Evolutionary conservation across 2,113 vertebrate species (phyloP).

Genomic region (Miniopterus natalensis): DNA sequence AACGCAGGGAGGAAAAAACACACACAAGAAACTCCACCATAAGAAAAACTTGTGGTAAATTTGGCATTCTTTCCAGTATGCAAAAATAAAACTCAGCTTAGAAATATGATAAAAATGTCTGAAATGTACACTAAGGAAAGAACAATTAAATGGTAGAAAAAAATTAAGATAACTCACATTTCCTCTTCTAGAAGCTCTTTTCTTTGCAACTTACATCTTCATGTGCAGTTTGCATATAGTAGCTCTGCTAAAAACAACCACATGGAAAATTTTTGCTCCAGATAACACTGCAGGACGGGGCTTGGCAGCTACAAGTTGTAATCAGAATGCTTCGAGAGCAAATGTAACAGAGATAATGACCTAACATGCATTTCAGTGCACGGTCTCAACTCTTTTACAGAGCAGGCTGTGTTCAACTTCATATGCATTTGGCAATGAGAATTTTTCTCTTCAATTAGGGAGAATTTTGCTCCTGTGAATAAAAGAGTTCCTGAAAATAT

Average conservation of each 20-base stretch:
- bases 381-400: slow-evolving; percentile 20
- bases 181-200: slow-evolving; percentile 37
- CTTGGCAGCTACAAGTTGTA: slow-evolving; percentile 79
- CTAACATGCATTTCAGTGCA: slow-evolving; percentile 1
- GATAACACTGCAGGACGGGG: slow-evolving; percentile 77
- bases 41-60: slow-evolving; percentile 4
- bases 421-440: not conserved
- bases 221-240: not conserved
- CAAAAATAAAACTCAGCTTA: slow-evolving; percentile 47
- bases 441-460: not conserved
- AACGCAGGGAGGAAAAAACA: not conserved
- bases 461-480: not conserved
- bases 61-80: slow-evolving; percentile 7
- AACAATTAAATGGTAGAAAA: not conserved
- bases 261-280: slow-evolving; percentile 80
- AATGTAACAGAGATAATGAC: slow-evolving; percentile 78
- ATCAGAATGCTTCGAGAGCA: slow-evolving; percentile 79
- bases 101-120: slow-evolving; percentile 53
- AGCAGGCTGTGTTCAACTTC: not conserved
- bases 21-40: not conserved
- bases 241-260: slow-evolving; percentile 66
- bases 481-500: slow-evolving; percentile 53
- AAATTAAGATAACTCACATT: slow-evolving; percentile 66
- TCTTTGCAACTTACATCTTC: slow-evolving; percentile 42
- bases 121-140: slow-evolving; percentile 48